Percentiles rank a stretch among this genome's conserved stretches.
These are phyloP conservation scores for western clawed frog (Xenopus tropicalis) DNA, from an alignment of 2,113 vertebrate genomes.

Conservation along the genomic window DNA sequence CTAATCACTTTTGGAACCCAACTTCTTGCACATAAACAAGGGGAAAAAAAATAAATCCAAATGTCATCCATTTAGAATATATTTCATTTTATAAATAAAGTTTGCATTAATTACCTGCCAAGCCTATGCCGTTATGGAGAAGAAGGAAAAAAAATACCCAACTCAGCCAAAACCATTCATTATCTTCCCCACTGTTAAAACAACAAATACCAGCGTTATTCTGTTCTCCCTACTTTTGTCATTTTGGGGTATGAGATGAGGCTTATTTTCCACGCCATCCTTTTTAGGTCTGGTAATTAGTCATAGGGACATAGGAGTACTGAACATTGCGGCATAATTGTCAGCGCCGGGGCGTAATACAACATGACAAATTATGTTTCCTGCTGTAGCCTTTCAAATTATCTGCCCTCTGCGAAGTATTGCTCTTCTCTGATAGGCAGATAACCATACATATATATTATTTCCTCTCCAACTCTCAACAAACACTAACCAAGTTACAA, in stretches of 20 bases:
- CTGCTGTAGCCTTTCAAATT: constrained; percentile 23
- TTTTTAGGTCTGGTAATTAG: constrained; percentile 48
- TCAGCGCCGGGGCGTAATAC: constrained; percentile 4
- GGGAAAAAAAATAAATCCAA: constrained; percentile 18
- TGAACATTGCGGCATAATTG: constrained; percentile 47
- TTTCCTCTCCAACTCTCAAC: no score
- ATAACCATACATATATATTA: constrained; percentile 38
- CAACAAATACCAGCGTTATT: constrained; percentile 3
- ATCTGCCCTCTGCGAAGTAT: constrained; percentile 26
- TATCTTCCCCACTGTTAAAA: constrained; percentile 7
- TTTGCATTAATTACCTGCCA: constrained; percentile 12
- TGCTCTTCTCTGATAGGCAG: constrained; percentile 47
- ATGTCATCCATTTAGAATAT: constrained; percentile 1
- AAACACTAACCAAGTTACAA: no score
- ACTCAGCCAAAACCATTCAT: constrained; percentile 13
- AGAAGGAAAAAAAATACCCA: background rate
- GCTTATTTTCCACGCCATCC: constrained; percentile 29
- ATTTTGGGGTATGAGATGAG: constrained; percentile 17
- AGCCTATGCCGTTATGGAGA: background rate
- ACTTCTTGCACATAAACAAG: background rate
- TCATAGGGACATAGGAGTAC: constrained; percentile 36
- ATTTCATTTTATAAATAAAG: constrained; percentile 15
- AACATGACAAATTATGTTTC: constrained; percentile 29
- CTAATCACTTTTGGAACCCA: background rate
- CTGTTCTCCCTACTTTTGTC: constrained; percentile 5